Percentiles rank a stretch among this genome's conserved stretches.
phyloP scores from a whole-genome alignment of 2,888 invertebrate genomes.

The Aporophyla nigra region DNA sequence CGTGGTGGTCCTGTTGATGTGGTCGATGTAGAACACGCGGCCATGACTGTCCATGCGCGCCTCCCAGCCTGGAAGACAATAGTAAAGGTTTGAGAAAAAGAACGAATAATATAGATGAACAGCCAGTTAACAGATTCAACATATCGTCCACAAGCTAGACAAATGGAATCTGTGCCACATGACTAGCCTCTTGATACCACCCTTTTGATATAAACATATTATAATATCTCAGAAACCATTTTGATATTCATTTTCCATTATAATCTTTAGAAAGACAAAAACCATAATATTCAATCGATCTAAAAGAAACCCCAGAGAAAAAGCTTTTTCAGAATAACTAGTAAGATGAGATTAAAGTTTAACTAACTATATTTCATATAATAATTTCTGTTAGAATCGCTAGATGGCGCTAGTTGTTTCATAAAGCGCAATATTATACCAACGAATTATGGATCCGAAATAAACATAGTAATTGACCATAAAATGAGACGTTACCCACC shows the following conservation, averaged over 20 bases:
- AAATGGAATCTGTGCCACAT: too few species aligned
- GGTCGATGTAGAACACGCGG: conserved; percentile 99
- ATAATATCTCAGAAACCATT: too few species aligned
- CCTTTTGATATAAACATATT: too few species aligned
- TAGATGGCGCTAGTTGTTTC: conserved; percentile 52
- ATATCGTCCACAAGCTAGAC: too few species aligned
- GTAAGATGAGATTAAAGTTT: background rate
- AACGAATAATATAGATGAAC: too few species aligned
- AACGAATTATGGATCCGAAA: background rate
- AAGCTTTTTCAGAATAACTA: background rate
- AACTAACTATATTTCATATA: too few species aligned
- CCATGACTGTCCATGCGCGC: conserved; percentile 99
- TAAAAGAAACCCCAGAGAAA: background rate
- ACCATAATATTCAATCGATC: background rate
- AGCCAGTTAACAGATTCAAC: background rate
- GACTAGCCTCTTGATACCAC: too few species aligned
- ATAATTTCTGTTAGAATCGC: background rate
- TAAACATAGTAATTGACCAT: conserved; percentile 6
- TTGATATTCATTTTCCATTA: background rate
- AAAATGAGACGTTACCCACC: conserved; percentile 89
- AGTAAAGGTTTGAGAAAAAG: background rate
- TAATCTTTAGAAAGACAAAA: background rate
- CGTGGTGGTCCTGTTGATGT: conserved; percentile 98
- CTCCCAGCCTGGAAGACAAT: conserved; percentile 95
- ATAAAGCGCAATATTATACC: background rate